Base-by-base conservation (phyloP, 2,113 vertebrate species). In the Cathartes aura region DNA sequence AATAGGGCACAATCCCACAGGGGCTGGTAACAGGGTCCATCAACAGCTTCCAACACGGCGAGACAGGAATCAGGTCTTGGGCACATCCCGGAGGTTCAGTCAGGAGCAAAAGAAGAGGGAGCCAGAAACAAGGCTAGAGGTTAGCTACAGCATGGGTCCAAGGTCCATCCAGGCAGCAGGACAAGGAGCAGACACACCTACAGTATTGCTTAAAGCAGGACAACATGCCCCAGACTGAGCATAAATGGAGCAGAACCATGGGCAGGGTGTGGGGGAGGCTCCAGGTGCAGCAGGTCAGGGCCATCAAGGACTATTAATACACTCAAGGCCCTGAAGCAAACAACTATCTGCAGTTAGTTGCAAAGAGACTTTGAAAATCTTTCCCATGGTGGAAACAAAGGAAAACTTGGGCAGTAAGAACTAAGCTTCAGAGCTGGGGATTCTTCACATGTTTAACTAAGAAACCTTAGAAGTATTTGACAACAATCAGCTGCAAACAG, bases 201-300 rank as follows among this genome's bases (percentile, higher is more conserved):
- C 13, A 52, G 5, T 20, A 8, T 40, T 47, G 14, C 14, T 74
- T 7, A 48, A 34, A 58, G 5, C 7, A 50, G 11, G 19, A 20
- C 4, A 63, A n/a, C 2, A 1, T 52, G 8, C 13, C 32, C 18
- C 70, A 48, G 17, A 4, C 53, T 40, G 18, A 47, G 62, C 48
- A 24, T 42, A 64, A 59, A 29, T 23, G 21, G 29, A 72, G 20
- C 22, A 48, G n/a, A 42, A 19, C 14, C 17, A 43, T 56, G 8
- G 9, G 19, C 15, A 67, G 34, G 24, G 5, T 0, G 0, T 27
- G 10, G 13, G 12, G 18, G 22, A 55, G 1, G 26, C 3, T 15
- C 12, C 17, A 23, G 20, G 9, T 60, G 68, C 20, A 53, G 47
- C 16, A 74, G 11, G 20, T 47, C 40, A 55, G 40, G 30, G 34